Evolutionary conservation across 2,888 invertebrate species (phyloP).

Genomic region (Leptopilina syphax): DNA sequence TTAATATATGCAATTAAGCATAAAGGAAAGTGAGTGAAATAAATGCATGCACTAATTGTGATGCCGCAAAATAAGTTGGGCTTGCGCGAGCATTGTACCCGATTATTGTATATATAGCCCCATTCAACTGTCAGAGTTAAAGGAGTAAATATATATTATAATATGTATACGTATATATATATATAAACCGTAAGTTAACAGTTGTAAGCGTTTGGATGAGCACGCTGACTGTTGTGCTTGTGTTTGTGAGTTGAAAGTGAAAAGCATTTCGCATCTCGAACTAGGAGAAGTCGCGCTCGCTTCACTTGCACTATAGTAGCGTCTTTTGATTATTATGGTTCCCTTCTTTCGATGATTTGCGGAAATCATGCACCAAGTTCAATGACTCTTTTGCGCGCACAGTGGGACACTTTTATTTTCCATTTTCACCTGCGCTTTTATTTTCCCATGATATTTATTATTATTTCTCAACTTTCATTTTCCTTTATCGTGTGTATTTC

Average conservation of each 20-base stretch:
- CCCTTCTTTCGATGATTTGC: conserved; percentile 9
- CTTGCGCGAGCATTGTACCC: conserved; percentile 50
- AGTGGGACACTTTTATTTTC: neutral
- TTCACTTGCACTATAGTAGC: conserved; percentile 49
- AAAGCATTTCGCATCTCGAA: conserved; percentile 49
- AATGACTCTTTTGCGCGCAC: neutral
- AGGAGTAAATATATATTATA: conserved; percentile 42
- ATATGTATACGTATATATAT: conserved; percentile 18
- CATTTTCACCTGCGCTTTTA: conserved; percentile 1
- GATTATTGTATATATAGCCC: conserved; percentile 25
- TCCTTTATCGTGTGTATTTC: neutral
- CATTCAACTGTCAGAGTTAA: conserved; percentile 56
- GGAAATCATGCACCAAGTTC: conserved; percentile 24
- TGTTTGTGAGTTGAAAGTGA: conserved; percentile 52
- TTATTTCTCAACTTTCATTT: neutral
- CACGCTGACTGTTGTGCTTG: conserved; percentile 29
- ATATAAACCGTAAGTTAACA: neutral
- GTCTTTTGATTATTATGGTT: neutral
- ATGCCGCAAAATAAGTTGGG: conserved; percentile 49
- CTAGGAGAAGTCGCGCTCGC: conserved; percentile 52
- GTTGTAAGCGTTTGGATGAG: conserved; percentile 22
- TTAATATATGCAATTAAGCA: conserved; percentile 61
- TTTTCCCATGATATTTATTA: neutral
- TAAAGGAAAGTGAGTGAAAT: conserved; percentile 61
- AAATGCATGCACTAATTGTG: conserved; percentile 63